phyloP scores from a whole-genome alignment of 2,888 invertebrate species.

The Sphinx pinastri region DNA sequence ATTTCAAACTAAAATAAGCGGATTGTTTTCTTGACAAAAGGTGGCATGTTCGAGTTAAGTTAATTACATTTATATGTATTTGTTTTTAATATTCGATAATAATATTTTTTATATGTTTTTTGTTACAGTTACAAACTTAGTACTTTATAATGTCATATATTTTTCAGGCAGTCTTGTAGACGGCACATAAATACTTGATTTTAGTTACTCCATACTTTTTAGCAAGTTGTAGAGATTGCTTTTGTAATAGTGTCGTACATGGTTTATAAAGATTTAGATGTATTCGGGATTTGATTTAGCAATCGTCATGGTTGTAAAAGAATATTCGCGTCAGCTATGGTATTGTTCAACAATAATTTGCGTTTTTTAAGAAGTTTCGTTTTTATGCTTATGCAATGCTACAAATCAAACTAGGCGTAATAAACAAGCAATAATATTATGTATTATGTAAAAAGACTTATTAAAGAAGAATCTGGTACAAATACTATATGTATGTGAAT shows the following conservation, averaged over 20 bases:
- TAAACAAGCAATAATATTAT: slow-evolving; percentile 8
- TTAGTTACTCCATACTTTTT: background rate
- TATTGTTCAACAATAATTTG: no score
- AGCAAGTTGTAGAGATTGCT: background rate
- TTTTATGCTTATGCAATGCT: background rate
- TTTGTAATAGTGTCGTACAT: slow-evolving; percentile 1
- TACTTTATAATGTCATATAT: background rate
- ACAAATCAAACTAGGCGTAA: slow-evolving; percentile 9
- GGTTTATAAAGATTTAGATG: background rate
- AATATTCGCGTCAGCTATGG: no score
- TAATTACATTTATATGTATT: background rate
- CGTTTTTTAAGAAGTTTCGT: background rate
- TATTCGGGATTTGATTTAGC: background rate
- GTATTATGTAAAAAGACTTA: slow-evolving; percentile 13
- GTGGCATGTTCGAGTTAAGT: background rate
- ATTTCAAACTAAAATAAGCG: background rate
- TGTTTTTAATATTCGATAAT: background rate
- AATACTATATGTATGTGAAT: slow-evolving; percentile 25
- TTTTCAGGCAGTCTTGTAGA: background rate
- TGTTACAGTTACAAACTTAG: background rate
- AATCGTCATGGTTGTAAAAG: no score
- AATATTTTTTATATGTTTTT: background rate
- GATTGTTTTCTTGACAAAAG: background rate
- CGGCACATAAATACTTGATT: background rate
- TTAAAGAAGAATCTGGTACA: slow-evolving; percentile 15